These are phyloP conservation scores for Drosophila cardini DNA, from an alignment of 1,140 invertebrate genomes.

Conservation along the genomic window DNA sequence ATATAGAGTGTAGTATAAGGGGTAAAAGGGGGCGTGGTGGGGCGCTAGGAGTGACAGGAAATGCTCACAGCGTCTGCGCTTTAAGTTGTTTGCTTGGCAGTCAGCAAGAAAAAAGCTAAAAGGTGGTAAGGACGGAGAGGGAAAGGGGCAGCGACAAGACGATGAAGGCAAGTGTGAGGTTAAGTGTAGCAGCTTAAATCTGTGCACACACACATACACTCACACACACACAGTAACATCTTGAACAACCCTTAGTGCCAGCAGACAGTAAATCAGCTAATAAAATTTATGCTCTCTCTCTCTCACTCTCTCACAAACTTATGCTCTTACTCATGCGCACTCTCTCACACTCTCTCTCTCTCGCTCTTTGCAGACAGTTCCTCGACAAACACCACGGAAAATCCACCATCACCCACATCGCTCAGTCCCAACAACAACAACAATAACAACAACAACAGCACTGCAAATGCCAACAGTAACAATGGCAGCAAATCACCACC, in stretches of 20 bases:
- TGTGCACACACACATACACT: conserved; percentile 42
- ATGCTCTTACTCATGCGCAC: conserved; percentile 65
- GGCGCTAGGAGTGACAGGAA: conserved; percentile 1
- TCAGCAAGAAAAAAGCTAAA: conserved; percentile 30
- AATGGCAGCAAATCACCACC: conserved; percentile 61
- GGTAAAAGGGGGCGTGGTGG: neutral
- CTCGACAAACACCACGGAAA: conserved; percentile 85
- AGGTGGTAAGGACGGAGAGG: conserved; percentile 5
- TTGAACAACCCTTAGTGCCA: conserved; percentile 62
- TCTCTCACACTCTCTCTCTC: conserved; percentile 54
- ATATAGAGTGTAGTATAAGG: neutral
- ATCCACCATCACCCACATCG: conserved; percentile 83
- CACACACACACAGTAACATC: conserved; percentile 29
- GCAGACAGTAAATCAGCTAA: conserved; percentile 63
- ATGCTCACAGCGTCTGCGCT: conserved; percentile 74
- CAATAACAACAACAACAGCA: conserved; percentile 80
- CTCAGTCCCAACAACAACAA: conserved; percentile 68
- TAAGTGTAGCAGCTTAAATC: conserved; percentile 82
- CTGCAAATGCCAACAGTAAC: conserved; percentile 73
- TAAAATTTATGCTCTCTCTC: conserved; percentile 38
- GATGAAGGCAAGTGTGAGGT: conserved; percentile 77
- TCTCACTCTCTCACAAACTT: conserved; percentile 21
- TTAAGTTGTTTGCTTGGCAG: conserved; percentile 37
- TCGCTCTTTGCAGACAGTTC: conserved; percentile 88
- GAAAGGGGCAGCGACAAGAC: conserved; percentile 29